Percentiles rank a stretch among this genome's conserved stretches.
Conservation (phyloP, 2,888 invertebrate genomes). For the Andrena flavipes region DNA sequence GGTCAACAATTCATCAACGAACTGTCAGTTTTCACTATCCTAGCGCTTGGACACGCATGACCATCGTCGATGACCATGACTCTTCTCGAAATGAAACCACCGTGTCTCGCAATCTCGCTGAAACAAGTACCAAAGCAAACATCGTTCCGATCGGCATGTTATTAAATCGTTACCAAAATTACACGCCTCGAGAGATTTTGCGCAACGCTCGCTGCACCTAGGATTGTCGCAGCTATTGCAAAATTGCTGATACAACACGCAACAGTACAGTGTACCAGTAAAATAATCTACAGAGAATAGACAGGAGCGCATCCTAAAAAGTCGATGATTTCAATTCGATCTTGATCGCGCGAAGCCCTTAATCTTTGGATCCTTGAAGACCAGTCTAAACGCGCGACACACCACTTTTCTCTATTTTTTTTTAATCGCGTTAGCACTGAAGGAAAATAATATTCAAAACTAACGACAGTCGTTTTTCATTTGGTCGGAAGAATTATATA, state of each 20-base stretch:
- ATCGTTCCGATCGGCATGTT: slow-evolving; percentile 3
- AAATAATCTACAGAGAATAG: slow-evolving; percentile 6
- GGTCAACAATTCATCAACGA: background rate
- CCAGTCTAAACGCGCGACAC: background rate
- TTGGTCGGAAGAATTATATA: background rate
- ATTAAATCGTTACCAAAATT: slow-evolving; percentile 26
- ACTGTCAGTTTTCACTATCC: background rate
- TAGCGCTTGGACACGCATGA: background rate
- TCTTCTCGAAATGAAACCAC: slow-evolving; percentile 10
- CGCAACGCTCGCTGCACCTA: slow-evolving; percentile 23
- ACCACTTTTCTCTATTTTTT: background rate
- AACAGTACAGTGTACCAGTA: background rate
- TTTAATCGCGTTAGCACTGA: background rate
- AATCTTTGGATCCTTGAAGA: too few relatives aligned
- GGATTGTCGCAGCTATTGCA: slow-evolving; percentile 18
- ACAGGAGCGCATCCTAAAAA: background rate
- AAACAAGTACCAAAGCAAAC: slow-evolving; percentile 15
- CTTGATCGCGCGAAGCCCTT: background rate
- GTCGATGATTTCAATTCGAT: background rate
- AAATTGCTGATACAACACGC: slow-evolving; percentile 16
- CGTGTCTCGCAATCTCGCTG: background rate
- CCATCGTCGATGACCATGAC: background rate
- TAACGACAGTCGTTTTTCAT: background rate
- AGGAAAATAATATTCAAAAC: background rate
- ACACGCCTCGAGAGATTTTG: background rate